Conservation (phyloP, 2,113 vertebrate genomes). For the Burhinus oedicnemus region DNA sequence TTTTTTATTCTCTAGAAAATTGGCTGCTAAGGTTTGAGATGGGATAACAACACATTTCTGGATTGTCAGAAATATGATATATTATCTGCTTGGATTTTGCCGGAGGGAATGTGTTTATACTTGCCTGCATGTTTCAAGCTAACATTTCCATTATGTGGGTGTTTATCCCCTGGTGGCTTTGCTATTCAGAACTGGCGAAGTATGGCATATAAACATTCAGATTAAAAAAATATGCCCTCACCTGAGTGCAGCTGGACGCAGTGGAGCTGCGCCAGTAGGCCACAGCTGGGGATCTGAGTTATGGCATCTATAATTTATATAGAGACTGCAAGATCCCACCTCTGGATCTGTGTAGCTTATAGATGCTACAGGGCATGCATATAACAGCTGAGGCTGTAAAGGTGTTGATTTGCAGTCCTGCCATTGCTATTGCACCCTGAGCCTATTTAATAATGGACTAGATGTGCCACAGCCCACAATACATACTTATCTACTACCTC, state of each 20-base stretch:
- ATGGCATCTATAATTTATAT: neutral
- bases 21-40: neutral
- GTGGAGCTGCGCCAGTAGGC: neutral
- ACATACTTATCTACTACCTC: neutral
- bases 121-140: neutral
- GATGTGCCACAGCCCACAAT: neutral
- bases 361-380: neutral
- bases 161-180: neutral
- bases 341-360: neutral
- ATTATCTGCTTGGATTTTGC: neutral
- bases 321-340: neutral
- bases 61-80: neutral
- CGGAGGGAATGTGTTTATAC: neutral
- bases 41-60: neutral
- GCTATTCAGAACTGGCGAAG: neutral
- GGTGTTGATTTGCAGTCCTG: neutral
- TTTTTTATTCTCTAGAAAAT: neutral
- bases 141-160: neutral
- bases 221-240: neutral
- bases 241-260: neutral
- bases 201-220: neutral
- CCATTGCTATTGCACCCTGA: neutral
- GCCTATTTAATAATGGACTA: neutral
- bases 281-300: neutral
- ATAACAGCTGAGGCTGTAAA: neutral